Evolutionary conservation across 2,797 vertebrate genomes (phyloP), one percentile per base, ranked within the genome.

Genomic region (Mormyrops attenuatus): DNA sequence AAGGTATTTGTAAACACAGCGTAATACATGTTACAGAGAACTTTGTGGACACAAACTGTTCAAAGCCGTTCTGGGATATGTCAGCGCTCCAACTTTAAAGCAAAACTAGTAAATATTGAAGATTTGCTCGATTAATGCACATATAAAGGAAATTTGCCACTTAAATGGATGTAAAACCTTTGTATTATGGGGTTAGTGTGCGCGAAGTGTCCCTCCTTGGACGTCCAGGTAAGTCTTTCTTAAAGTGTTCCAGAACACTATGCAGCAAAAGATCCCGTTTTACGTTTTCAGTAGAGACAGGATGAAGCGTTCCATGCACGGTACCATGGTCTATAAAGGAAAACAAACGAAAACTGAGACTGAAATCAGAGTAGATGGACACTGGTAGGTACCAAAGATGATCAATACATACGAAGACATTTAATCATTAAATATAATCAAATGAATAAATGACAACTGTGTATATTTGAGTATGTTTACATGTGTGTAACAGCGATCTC

Each of bases 251-350:
- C 77, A 47, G 41, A 20, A 11, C 77, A n/a, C 38, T 47, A 30
- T 15, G 17, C 38, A 82, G 77, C 77, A 57, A 7, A n/a, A 38
- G 17, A 52, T 38, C 86, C 52, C 8, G 9, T 55, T 87, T 30
- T 17, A 55, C 8, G 22, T 84, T 90, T 91, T 98, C 95, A 99
- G 94, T 98, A 98, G 91, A 98, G 97, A 94, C 98, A 99, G 26
- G 96, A 94, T 17, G 97, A 93, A 57, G 95, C 94, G 89, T 97
- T 99, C 98, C 98, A 99, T 90, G 93, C 34, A 17, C 98, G 96
- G 93, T 98, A 98, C 98, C 98, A 98, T 17, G 97, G 94, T 92
- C 98, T 99, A 94, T 52, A 88, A 95, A 93, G 84, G 53, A 86
- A 92, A 87, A 89, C 9, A 80, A 80, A 80, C 38, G 17, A 41